phyloP scores from a whole-genome alignment of 1,140 invertebrate species.

The Apis florea region DNA sequence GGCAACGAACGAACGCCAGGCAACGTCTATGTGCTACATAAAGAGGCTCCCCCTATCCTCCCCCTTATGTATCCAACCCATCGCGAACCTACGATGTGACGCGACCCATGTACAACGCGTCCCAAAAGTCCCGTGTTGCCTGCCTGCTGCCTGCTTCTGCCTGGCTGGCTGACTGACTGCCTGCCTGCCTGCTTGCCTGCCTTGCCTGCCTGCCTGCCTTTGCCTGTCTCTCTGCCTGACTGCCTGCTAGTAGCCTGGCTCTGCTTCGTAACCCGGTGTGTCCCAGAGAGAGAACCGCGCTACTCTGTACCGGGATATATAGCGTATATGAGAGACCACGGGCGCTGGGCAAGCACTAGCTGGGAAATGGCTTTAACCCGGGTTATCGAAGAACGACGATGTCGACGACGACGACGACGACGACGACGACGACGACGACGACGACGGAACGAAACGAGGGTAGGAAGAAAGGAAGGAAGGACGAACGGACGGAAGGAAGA shows the following conservation, averaged over 20 bases:
- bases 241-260: conserved; percentile 16
- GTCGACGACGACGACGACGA: conserved; percentile 19
- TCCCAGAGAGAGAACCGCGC: conserved; percentile 59
- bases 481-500: background rate
- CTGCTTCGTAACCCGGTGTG: conserved; percentile 46
- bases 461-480: conserved; percentile 14
- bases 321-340: conserved; percentile 58
- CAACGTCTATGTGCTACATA: conserved; percentile 79
- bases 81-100: conserved; percentile 75
- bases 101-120: conserved; percentile 73
- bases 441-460: conserved; percentile 14
- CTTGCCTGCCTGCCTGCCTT: background rate
- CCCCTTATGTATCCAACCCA: conserved; percentile 74
- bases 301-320: conserved; percentile 50
- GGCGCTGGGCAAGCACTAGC: conserved; percentile 59
- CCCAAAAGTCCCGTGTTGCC: conserved; percentile 72
- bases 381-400: conserved; percentile 61
- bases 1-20: conserved; percentile 73
- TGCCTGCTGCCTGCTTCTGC: conserved; percentile 36
- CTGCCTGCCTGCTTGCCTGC: conserved; percentile 44
- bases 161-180: background rate
- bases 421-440: conserved; percentile 29
- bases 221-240: conserved; percentile 11
- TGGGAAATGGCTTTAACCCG: conserved; percentile 66
- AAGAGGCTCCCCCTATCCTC: conserved; percentile 70